Conservation (phyloP, 30 jellyfish, hydroid and myxozoan species). For the Aurelia sp. region DNA sequence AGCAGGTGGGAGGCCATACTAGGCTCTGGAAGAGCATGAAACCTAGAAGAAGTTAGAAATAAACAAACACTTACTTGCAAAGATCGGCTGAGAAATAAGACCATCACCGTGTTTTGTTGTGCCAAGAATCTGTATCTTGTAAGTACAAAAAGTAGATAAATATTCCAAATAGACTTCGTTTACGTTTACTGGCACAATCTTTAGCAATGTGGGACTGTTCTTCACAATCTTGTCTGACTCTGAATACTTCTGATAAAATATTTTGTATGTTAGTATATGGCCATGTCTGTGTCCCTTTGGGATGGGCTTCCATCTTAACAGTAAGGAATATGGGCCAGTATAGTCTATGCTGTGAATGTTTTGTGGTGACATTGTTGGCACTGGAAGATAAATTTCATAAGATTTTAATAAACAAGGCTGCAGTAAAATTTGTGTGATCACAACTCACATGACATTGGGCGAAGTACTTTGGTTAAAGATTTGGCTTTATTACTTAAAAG, state of each 20-base stretch:
- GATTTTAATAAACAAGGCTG: neutral
- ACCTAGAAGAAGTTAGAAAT: no score
- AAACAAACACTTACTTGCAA: conserved; percentile 3
- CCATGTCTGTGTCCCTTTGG: conserved; percentile 55
- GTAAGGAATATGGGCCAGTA: conserved; percentile 62
- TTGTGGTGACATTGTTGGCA: conserved; percentile 63
- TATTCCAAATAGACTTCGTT: conserved; percentile 22
- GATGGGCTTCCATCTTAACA: conserved; percentile 48
- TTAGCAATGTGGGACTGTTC: neutral
- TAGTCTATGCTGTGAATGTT: conserved; percentile 29
- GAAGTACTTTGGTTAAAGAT: no score
- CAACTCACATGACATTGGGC: neutral
- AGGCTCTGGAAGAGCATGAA: no score
- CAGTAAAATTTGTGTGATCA: neutral
- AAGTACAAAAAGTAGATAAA: conserved; percentile 50
- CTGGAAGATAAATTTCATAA: neutral
- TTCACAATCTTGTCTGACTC: conserved; percentile 37
- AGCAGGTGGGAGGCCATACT: no score
- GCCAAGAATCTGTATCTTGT: conserved; percentile 38
- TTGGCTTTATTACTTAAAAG: no score
- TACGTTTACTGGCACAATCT: conserved; percentile 9
- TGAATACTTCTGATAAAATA: conserved; percentile 7
- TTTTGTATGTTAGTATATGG: conserved; percentile 26
- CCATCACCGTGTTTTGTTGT: conserved; percentile 44
- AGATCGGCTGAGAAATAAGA: conserved; percentile 17